Percentiles rank a stretch among this genome's conserved stretches.
phyloP scores from a whole-genome alignment of 2,797 vertebrate species.

The Lindbergichthys nudifrons region DNA sequence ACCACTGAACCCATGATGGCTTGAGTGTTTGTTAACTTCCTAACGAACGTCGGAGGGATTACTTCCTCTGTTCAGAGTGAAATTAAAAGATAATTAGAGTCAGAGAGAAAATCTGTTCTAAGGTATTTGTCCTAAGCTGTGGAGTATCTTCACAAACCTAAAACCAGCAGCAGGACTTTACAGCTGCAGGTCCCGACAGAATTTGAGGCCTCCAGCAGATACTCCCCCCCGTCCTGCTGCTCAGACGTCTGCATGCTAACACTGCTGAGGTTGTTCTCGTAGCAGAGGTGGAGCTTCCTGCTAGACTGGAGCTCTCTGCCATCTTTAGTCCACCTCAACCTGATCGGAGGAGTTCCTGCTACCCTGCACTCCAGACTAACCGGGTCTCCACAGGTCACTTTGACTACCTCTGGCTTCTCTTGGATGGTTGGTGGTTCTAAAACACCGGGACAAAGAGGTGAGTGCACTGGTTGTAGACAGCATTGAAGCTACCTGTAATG shows the following conservation, averaged over 20 bases:
- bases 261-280: constrained; percentile 88
- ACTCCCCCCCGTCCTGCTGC: constrained; percentile 88
- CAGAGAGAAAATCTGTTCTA: background rate
- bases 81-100: constrained; percentile 36
- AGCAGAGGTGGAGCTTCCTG: constrained; percentile 88
- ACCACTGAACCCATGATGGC: constrained; percentile 88
- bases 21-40: constrained; percentile 90
- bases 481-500: background rate
- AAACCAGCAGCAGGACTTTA: constrained; percentile 86
- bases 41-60: constrained; percentile 91
- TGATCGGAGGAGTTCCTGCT: constrained; percentile 89
- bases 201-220: constrained; percentile 91
- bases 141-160: constrained; percentile 86
- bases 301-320: constrained; percentile 88
- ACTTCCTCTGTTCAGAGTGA: constrained; percentile 87
- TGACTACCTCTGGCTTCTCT: constrained; percentile 89
- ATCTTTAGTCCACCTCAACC: constrained; percentile 90
- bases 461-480: constrained; percentile 1
- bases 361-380: constrained; percentile 92
- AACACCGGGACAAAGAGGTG: constrained; percentile 39
- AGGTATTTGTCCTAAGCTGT: background rate
- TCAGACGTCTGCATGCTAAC: constrained; percentile 88
- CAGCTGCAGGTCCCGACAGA: constrained; percentile 90
- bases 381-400: constrained; percentile 90
- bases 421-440: constrained; percentile 90